A percentile compares a stretch with the other conserved stretches of the same genome.
Conservation (phyloP, 1,140 invertebrate genomes). For the Microvelia longipes region DNA sequence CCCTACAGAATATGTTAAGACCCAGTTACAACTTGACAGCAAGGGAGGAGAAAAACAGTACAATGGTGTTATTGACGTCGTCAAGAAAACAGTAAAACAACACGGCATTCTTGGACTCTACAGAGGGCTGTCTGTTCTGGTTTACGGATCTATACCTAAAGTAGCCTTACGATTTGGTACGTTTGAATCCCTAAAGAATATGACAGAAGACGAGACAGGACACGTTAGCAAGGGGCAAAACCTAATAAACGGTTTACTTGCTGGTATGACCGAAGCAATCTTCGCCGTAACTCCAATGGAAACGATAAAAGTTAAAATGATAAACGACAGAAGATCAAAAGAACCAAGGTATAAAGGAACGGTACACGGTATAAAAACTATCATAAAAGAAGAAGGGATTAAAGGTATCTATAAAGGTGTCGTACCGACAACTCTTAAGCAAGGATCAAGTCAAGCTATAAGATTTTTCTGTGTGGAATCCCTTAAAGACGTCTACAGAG, state of each 20-base stretch:
- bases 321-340: slow-evolving; percentile 85
- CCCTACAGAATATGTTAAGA: slow-evolving; percentile 99
- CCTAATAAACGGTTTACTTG: slow-evolving; percentile 82
- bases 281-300: slow-evolving; percentile 98
- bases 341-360: slow-evolving; percentile 91
- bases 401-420: slow-evolving; percentile 88
- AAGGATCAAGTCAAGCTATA: slow-evolving; percentile 96
- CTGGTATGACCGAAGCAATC: slow-evolving; percentile 89
- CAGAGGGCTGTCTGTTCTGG: slow-evolving; percentile 79
- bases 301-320: slow-evolving; percentile 98
- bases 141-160: slow-evolving; percentile 96
- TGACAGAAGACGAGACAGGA: slow-evolving; percentile 57
- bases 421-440: slow-evolving; percentile 89
- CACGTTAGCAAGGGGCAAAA: slow-evolving; percentile 58
- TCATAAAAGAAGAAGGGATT: slow-evolving; percentile 77
- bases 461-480: slow-evolving; percentile 96
- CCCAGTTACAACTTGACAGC: slow-evolving; percentile 94
- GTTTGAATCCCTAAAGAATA: slow-evolving; percentile 82
- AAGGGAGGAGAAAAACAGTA: slow-evolving; percentile 56
- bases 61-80: slow-evolving; percentile 80
- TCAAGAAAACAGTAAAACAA: slow-evolving; percentile 75
- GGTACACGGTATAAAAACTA: slow-evolving; percentile 77
- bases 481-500: slow-evolving; percentile 79
- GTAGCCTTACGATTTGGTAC: slow-evolving; percentile 93
- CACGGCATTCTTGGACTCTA: slow-evolving; percentile 88